These are phyloP conservation scores for Antechinus flavipes DNA, from an alignment of 2,113 vertebrate genomes.

Conservation along the genomic window DNA sequence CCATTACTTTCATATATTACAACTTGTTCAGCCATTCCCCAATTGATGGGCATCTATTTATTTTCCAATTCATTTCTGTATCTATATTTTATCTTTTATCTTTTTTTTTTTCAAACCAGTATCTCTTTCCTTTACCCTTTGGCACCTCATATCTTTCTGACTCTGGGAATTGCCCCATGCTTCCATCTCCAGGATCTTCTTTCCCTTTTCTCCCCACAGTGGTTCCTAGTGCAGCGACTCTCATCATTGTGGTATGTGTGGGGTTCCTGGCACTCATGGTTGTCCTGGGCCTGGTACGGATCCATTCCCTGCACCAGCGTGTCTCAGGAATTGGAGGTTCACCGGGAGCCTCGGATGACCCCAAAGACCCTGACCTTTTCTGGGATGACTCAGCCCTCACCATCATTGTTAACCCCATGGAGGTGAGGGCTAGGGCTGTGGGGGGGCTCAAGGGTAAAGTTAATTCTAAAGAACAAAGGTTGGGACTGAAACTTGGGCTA, in stretches of 20 bases:
- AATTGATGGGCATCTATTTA: no score
- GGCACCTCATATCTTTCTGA: neutral
- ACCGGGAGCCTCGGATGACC: slow-evolving; percentile 71
- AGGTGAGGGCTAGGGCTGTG: slow-evolving; percentile 85
- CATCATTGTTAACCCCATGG: slow-evolving; percentile 99
- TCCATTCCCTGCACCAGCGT: slow-evolving; percentile 94
- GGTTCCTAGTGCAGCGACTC: slow-evolving; percentile 95
- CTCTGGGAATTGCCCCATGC: neutral
- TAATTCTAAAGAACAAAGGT: neutral
- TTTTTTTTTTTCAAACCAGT: neutral
- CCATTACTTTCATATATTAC: no score
- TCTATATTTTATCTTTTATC: neutral
- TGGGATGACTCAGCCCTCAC: slow-evolving; percentile 99
- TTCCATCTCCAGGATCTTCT: fast-evolving
- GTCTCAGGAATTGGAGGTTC: slow-evolving; percentile 63
- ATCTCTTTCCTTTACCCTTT: neutral
- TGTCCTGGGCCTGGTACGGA: slow-evolving; percentile 95
- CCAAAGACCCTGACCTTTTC: slow-evolving; percentile 92
- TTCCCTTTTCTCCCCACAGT: slow-evolving; percentile 80
- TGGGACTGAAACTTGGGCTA: neutral
- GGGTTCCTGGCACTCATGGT: slow-evolving; percentile 99
- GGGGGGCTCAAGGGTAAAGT: no score
- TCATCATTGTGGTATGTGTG: slow-evolving; percentile 98
- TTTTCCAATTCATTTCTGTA: neutral
- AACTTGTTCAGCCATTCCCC: no score